These are phyloP conservation scores for Acanthochromis polyacanthus DNA, from an alignment of 2,113 vertebrate species.

Conservation along the genomic window DNA sequence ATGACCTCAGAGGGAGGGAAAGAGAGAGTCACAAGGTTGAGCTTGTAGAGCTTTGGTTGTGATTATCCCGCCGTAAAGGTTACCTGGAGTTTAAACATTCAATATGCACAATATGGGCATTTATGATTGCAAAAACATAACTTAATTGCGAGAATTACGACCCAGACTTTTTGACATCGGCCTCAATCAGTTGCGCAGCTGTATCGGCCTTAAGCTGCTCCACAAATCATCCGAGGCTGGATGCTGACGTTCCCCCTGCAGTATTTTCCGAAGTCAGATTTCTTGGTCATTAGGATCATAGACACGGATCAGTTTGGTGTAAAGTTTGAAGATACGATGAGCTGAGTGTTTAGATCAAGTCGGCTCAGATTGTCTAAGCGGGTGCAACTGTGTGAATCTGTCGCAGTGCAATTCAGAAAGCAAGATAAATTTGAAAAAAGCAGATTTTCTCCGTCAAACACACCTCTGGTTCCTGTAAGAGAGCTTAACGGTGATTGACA, in stretches of 20 bases:
- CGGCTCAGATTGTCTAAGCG: conserved; percentile 9
- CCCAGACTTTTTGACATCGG: conserved; percentile 52
- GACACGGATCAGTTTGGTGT: conserved; percentile 36
- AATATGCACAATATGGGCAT: conserved; percentile 54
- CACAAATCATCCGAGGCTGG: conserved; percentile 68
- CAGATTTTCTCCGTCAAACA: not conserved
- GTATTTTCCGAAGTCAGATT: conserved; percentile 66
- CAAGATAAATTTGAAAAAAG: not conserved
- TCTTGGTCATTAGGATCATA: conserved; percentile 66
- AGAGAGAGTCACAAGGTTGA: conserved; percentile 57
- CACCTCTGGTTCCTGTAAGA: conserved; percentile 61
- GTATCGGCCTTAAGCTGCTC: conserved; percentile 65
- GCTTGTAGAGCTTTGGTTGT: conserved; percentile 45
- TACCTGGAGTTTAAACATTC: conserved; percentile 71
- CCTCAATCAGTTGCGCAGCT: conserved; percentile 74
- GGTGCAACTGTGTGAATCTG: conserved; percentile 41
- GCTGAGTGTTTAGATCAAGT: conserved; percentile 53
- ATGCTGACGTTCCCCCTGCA: conserved; percentile 55
- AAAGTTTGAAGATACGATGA: conserved; percentile 35
- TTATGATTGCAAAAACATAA: conserved; percentile 69
- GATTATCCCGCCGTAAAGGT: conserved; percentile 61
- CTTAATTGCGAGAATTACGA: conserved; percentile 72
- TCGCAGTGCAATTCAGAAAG: not conserved
- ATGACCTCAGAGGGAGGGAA: conserved; percentile 59
- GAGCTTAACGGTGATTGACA: conserved; percentile 73